Evolutionary conservation across 1,140 invertebrate genomes (phyloP).

Genomic region (Drosophila burlai): DNA sequence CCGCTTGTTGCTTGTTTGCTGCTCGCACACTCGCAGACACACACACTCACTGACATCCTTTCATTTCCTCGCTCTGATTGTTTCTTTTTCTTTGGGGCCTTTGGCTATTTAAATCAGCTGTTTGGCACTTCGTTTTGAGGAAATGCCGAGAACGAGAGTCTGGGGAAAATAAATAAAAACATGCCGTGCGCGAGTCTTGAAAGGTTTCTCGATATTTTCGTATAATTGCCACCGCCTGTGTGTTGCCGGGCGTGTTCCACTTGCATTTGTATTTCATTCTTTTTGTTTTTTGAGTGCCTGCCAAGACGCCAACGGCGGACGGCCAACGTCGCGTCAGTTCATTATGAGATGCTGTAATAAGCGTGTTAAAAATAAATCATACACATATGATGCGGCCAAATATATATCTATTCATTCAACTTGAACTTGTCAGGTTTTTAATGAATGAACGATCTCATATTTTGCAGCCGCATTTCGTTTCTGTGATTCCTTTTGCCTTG

Average conservation of each 20-base stretch:
- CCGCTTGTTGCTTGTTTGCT: constrained; percentile 73
- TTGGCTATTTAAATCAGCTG: constrained; percentile 63
- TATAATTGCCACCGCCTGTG: constrained; percentile 34
- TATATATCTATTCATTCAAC: constrained; percentile 69
- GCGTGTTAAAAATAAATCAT: constrained; percentile 68
- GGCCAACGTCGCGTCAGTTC: constrained; percentile 10
- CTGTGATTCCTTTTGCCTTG: constrained; percentile 5
- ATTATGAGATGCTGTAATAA: constrained; percentile 66
- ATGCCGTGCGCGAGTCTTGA: constrained; percentile 23
- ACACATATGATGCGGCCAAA: constrained; percentile 22
- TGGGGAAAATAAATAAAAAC: constrained; percentile 50
- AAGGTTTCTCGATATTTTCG: constrained; percentile 49
- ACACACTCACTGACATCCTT: constrained; percentile 14
- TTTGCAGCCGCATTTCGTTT: constrained; percentile 44
- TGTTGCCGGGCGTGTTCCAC: constrained; percentile 12
- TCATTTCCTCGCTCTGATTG: constrained; percentile 23
- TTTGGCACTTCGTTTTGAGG: constrained; percentile 25
- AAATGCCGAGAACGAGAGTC: constrained; percentile 50
- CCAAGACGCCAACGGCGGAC: constrained; percentile 26
- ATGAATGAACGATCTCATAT: constrained; percentile 70
- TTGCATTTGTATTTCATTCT: constrained; percentile 8
- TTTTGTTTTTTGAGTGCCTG: constrained; percentile 28
- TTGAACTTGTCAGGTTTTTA: constrained; percentile 77
- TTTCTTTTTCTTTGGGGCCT: constrained; percentile 24
- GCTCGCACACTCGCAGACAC: constrained; percentile 5